Evolutionary conservation across 2,888 invertebrate genomes (phyloP), one percentile per base, ranked within the genome.

Genomic region (Prenolepis imparis): DNA sequence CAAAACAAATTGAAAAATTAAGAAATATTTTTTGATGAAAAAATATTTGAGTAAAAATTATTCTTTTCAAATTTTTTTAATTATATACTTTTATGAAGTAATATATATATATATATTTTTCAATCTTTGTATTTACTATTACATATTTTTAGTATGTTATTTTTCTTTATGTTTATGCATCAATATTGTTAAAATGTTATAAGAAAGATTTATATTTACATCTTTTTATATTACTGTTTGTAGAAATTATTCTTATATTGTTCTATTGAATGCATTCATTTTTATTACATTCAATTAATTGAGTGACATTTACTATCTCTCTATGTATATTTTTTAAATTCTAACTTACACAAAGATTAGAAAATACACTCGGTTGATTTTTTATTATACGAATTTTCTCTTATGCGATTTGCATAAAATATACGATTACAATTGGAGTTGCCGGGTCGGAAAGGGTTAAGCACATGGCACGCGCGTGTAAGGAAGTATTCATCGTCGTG

Each of bases 371-470:
- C 21, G 48, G 11, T n/a, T 63, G 74, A 39, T 66, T 55, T 66
- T 28, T 39, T 55, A n/a, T 66, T 55, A n/a, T 5, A 66, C 39
- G n/a, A 36, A 36, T 41, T 66, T 66, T 24, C 41, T 24, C 41
- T 28, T 36, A 24, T 18, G 1, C n/a, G 28, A 77, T 77, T 55
- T 77, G 39, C 66, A 77, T 77, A 77, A 77, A 28, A 15, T 57
- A 57, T 41, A 41, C 39, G n/a, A 41, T n/a, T 32, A 57, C 41
- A 18, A 32, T 80, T 32, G 21, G 68, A 15, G 24, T 28, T 61
- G 11, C 32, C 32, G 44, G 3, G 55, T 11, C 44, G 24, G 57
- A 61, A 59, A 70, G 70, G 78, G 59, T 80, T 70, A 59, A 55
- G 68, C 44, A 12, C 44, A 57, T 11, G 70, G 59, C 78, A 68